phyloP scores from a whole-genome alignment of 1,140 invertebrate genomes.

The Achatina immaculata region DNA sequence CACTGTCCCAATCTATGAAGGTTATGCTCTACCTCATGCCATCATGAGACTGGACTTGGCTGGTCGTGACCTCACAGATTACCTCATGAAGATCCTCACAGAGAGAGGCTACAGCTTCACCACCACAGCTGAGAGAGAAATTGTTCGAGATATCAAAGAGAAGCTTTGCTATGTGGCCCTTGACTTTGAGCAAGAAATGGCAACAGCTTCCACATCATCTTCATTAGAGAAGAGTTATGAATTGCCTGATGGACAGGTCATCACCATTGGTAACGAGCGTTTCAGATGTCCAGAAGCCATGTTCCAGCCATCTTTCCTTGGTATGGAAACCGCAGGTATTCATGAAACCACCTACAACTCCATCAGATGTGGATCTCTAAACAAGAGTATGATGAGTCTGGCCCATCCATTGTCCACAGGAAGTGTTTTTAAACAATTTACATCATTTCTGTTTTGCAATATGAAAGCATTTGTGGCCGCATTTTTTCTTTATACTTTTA shows the following conservation, averaged over 20 bases:
- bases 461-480: no score
- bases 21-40: constrained; percentile 1
- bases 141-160: constrained; percentile 80
- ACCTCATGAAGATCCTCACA: constrained; percentile 85
- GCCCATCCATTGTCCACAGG: no score
- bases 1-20: constrained; percentile 36
- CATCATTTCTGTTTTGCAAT: no score
- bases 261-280: constrained; percentile 61
- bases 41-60: constrained; percentile 8
- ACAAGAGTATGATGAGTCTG: no score
- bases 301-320: constrained; percentile 77
- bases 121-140: constrained; percentile 62
- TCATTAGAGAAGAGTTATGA: constrained; percentile 67
- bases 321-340: constrained; percentile 52
- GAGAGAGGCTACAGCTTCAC: constrained; percentile 74
- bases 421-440: no score
- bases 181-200: constrained; percentile 65
- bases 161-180: constrained; percentile 20
- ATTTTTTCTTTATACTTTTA: no score
- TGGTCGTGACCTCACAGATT: constrained; percentile 20
- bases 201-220: constrained; percentile 43
- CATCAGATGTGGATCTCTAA: no score
- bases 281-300: constrained; percentile 73
- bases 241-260: constrained; percentile 70
- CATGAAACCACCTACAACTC: constrained; percentile 83